phyloP scores from a whole-genome alignment of 2,888 invertebrate genomes.

The Tricholauxania praeusta region DNA sequence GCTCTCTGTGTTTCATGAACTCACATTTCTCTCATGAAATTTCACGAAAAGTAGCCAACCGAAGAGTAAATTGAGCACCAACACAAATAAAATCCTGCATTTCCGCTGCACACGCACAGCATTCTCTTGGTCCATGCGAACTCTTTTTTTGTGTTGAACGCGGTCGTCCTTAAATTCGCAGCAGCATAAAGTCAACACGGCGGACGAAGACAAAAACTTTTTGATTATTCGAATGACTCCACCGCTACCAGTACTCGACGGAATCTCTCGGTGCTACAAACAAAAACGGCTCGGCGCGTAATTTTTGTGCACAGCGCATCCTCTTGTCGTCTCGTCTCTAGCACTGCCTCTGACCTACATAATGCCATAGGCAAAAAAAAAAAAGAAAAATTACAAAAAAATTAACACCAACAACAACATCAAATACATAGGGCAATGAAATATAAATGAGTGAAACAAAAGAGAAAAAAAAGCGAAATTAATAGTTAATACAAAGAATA shows the following conservation, averaged over 20 bases:
- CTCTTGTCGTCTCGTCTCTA: not conserved
- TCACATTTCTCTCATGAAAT: too few relatives aligned
- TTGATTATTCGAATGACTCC: not conserved
- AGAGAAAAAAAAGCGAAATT: too few relatives aligned
- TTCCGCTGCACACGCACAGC: too few relatives aligned
- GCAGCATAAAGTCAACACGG: conserved; percentile 3
- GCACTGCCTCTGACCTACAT: conserved; percentile 8
- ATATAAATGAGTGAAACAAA: too few relatives aligned
- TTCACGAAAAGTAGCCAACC: too few relatives aligned
- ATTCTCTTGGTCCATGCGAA: too few relatives aligned
- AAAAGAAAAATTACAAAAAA: not conserved
- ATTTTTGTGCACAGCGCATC: conserved; percentile 7
- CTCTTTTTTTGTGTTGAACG: too few relatives aligned
- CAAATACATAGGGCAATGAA: not conserved
- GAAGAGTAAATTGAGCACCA: too few relatives aligned
- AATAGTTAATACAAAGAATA: too few relatives aligned
- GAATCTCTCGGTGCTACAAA: conserved; percentile 23
- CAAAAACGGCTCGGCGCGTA: conserved; percentile 17
- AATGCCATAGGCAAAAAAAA: not conserved
- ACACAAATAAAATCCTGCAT: too few relatives aligned
- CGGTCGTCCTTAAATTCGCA: too few relatives aligned
- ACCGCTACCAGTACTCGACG: conserved; percentile 16
- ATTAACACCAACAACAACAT: not conserved
- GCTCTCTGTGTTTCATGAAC: too few relatives aligned
- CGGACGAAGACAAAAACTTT: conserved; percentile 16